Base-by-base conservation (phyloP, 2,797 vertebrate species). In the Malurus leucopterus region DNA sequence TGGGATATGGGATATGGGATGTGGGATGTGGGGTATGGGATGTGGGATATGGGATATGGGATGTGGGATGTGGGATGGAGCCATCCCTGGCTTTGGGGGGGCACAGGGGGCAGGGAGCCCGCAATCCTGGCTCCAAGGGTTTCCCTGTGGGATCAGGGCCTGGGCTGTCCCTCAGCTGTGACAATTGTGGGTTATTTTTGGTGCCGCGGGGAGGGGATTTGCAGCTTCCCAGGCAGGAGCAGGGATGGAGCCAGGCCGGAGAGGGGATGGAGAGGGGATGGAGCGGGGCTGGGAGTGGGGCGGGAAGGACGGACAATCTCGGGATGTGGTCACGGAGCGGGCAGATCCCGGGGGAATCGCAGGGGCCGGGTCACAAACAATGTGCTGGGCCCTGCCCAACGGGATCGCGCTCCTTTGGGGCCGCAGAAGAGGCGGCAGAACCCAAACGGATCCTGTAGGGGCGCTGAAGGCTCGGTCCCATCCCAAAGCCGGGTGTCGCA, bases 221-320 rank as follows among this genome's bases (percentile, higher is more conserved):
- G 95, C 72, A 6, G 36, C 63, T 92, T 92, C 78, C 91, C 95
- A 95, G 95, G 95, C 95, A 94, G 32, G 79, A 86, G 85, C 6
- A 20, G 88, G 82, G 69, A 36, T 36, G 36, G 36, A 36, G 36
- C 36, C 36, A 36, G 36, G 36, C 36, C 36, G 36, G 36, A 36
- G 36, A 10, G 36, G 10, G 36, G 36, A 36, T 36, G 36, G 36
- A 36, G 36, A 11, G 36, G 36, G 36, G 36, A 36, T 36, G 36
- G 36, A 36, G 36, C 36, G 4, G 36, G 36, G 95, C 96, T 95
- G 95, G 79, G 79, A 86, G 84, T 7, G 22, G 88, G 82, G 69
- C 91, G 81, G 96, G 96, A 94, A 95, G 93, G 88, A 91, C 77
- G 93, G 94, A 93, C 95, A 95, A 93, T 94, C 40, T 85, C 71